Conservation (phyloP, 2,888 invertebrate genomes). For the Lepidocyrtinus sp. region DNA sequence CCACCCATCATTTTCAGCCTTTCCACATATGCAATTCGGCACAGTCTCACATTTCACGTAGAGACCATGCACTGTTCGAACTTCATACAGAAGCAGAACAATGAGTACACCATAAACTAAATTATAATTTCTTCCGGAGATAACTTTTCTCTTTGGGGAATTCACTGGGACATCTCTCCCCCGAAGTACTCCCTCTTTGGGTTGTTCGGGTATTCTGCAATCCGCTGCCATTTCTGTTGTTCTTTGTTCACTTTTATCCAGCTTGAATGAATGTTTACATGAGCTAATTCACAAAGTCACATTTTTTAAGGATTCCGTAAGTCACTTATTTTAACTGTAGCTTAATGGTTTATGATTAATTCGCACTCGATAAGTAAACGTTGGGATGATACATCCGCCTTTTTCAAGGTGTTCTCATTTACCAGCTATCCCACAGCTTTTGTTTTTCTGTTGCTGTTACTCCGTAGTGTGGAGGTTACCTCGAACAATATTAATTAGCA, state of each 20-base stretch:
- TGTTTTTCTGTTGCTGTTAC: too few species aligned
- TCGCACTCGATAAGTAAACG: too few species aligned
- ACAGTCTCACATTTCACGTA: conserved; percentile 50
- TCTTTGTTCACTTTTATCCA: conserved; percentile 9
- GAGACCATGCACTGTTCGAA: too few species aligned
- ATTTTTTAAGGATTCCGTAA: too few species aligned
- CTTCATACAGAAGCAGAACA: conserved; percentile 4
- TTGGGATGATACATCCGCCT: too few species aligned
- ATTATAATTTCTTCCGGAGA: neutral
- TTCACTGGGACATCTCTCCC: neutral
- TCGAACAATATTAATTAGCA: too few species aligned
- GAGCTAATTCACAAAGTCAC: too few species aligned
- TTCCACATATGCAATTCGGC: conserved; percentile 44
- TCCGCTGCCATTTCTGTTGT: conserved; percentile 38
- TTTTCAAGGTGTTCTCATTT: too few species aligned
- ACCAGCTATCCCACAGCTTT: too few species aligned
- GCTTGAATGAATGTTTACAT: too few species aligned
- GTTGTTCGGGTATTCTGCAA: conserved; percentile 31
- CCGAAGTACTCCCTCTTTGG: neutral
- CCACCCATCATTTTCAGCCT: conserved; percentile 44
- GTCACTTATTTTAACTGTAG: neutral
- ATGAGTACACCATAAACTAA: neutral
- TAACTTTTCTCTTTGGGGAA: neutral
- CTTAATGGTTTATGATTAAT: conserved; percentile 10
- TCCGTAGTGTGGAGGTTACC: too few species aligned